Base-by-base conservation (phyloP, 1,140 invertebrate genomes). In the Physella acuta region DNA sequence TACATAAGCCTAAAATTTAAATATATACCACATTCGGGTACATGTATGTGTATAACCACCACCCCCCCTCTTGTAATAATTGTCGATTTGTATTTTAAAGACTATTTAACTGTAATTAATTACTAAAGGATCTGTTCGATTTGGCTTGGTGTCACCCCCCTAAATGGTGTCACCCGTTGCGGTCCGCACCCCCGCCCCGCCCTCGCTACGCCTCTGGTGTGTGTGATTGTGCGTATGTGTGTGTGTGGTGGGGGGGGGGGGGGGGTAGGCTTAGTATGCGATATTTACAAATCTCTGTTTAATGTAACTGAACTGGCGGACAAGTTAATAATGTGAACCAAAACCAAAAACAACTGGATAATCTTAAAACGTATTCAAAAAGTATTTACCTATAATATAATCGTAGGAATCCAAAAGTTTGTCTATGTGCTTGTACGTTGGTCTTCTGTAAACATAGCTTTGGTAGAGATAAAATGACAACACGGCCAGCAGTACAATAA, bases 401-500 rank as follows among this genome's bases (percentile, higher is more conserved):
- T 53, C 62, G 37, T 53, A 51, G 33, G 33, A 14, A 3, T 11
- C 1, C 3, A 39, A 17, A 65, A 51, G 2, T 17, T 53, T 37
- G 1, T 28, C 2, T 31, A 51, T 49, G 2, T 34, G 24, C 33
- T 53, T 65, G 26, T 53, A 52, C 2, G 2, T 49, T 14, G 44
- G 28, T n/a, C 62, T 34, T 52, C n/a, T 65, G 30, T 53, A 52
- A 52, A 51, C 62, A 52, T 53, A 51, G 1, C 34, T 37, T 24
- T 61, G 59, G 37, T 61, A 61, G 37, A 61, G 28, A 28, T 44
- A 61, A 36, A 26, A 61, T 2, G 59, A 26, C 28, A 61, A 2
- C 8, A 44, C 39, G 8, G 39, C 8, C 39, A 44, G n/a, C n/a
- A n/a, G n/a, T n/a, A n/a, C n/a, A n/a, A n/a, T n/a, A n/a, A n/a